Evolutionary conservation across 2,113 vertebrate species (phyloP), one percentile per base, ranked within the genome.

Genomic region (Ctenomys sociabilis): DNA sequence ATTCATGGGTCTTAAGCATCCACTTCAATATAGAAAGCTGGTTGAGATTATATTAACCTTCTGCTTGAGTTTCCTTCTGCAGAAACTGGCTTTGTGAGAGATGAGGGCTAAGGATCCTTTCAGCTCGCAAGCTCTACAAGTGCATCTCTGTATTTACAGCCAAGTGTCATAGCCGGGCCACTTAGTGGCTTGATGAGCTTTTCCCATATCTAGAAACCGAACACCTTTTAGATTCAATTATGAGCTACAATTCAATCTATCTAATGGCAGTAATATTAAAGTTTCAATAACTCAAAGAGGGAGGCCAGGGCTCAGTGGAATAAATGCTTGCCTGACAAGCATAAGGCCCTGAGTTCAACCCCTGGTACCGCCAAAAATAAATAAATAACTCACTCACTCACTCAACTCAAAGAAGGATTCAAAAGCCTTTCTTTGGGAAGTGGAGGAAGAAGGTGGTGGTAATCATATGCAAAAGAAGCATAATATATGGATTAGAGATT

Each of bases 201-300:
- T 43, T 68, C 37, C 64, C 32, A 80, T 24, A 22, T 90, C 81
- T 85, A 45, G 40, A 90, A 87, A 75, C 22, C 22, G 75, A 95
- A 85, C 37, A 78, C 1, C 5, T 63, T 85, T 73, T 82, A 35
- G 45, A 92, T 77, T 16, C 26, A 84, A 87, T 84, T 43, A 81
- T 90, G 26, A 87, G 80, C 61, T 37, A 21, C 85, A 85, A 59
- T 13, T 95, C 78, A 95, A 93, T 57, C 5, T 35, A 24, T 2
- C 8, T 45, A 81, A 83, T 26, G 19, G 82, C 16, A n/a, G 61
- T 30, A 77, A 22, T 54, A 40, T 14, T 57, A 17, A 83, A 78
- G 43, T 37, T 21, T 83, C 78, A 84, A 82, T 35, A 73, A 59
- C 30, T 75, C 91, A 88, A 43, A 90, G 80, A 95, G 80, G 54